These are phyloP conservation scores for Varanus salvator DNA, from an alignment of 2,113 vertebrate species.

Conservation along the genomic window DNA sequence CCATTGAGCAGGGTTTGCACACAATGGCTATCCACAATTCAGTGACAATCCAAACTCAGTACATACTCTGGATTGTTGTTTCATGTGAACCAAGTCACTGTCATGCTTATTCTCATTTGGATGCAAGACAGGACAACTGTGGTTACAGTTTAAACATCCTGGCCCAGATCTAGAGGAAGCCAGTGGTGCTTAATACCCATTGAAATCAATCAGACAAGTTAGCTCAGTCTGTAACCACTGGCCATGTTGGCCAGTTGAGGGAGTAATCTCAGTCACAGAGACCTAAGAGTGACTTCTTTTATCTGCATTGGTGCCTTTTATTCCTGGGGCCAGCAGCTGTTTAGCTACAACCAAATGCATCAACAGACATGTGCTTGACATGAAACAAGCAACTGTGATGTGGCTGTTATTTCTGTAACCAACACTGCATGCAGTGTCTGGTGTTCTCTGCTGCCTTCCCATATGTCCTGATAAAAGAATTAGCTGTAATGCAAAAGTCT, in stretches of 20 bases:
- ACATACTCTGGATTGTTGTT: too few relatives aligned
- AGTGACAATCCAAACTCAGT: too few relatives aligned
- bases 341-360: neutral
- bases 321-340: neutral
- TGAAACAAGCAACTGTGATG: neutral
- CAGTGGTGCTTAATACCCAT: neutral
- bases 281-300: neutral
- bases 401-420: neutral
- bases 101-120: too few relatives aligned
- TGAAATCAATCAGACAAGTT: neutral
- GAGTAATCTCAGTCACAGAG: neutral
- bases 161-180: neutral
- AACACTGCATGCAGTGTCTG: neutral
- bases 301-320: neutral
- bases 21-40: too few relatives aligned
- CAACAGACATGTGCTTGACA: neutral
- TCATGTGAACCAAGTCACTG: too few relatives aligned
- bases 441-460: neutral
- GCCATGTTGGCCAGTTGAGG: too few relatives aligned
- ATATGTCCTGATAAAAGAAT: neutral
- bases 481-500: neutral
- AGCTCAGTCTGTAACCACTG: neutral
- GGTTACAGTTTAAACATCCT: neutral
- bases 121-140: neutral
- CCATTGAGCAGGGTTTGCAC: too few relatives aligned